A percentile compares a stretch with the other conserved stretches of the same genome.
Conservation (phyloP, 2,797 vertebrate genomes). For the Saxicola maurus region DNA sequence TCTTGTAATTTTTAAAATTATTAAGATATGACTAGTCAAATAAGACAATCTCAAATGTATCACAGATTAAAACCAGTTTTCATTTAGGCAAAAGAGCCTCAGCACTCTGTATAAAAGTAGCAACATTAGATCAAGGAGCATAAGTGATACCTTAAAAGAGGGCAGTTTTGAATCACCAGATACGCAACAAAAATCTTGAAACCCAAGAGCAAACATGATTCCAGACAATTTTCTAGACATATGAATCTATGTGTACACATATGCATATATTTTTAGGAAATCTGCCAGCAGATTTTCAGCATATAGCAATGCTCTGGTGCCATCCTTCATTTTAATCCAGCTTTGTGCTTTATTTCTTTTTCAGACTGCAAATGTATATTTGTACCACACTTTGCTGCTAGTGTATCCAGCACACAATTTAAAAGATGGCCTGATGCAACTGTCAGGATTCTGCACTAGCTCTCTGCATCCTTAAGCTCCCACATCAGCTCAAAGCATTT, state of each 20-base stretch:
- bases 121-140: neutral
- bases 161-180: neutral
- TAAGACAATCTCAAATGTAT: neutral
- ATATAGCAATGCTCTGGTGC: neutral
- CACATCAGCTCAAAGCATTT: neutral
- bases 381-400: neutral
- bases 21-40: neutral
- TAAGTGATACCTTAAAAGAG: neutral
- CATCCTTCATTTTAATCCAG: neutral
- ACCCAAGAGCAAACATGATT: neutral
- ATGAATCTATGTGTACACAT: neutral
- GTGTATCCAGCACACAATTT: neutral
- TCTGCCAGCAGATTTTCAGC: neutral
- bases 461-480: neutral
- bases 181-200: neutral
- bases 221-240: neutral
- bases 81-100: neutral
- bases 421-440: neutral
- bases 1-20: neutral
- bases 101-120: neutral
- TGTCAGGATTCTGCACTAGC: neutral
- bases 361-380: neutral
- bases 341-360: neutral
- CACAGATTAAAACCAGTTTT: neutral
- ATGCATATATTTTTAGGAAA: constrained; percentile 7